These are phyloP conservation scores for Pedionomus torquatus DNA, from an alignment of 2,113 vertebrate species.

Conservation along the genomic window DNA sequence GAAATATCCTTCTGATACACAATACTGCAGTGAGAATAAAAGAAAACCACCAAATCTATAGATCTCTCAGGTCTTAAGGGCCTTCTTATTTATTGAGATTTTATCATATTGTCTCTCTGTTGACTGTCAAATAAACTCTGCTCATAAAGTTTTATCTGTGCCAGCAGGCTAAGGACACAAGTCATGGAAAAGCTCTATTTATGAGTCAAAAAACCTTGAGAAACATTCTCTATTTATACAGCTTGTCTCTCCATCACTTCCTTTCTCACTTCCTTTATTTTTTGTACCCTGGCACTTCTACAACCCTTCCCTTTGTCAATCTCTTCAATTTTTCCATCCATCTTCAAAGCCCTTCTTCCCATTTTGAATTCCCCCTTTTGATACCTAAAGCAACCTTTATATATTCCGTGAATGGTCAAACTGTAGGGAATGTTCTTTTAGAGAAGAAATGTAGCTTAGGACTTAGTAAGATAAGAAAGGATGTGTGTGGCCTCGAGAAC, in stretches of 20 bases:
- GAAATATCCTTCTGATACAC: not conserved
- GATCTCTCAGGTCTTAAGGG: not conserved
- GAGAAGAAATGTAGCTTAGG: too few relatives aligned
- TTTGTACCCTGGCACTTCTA: not conserved
- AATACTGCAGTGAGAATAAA: not conserved
- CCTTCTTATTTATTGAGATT: conserved; percentile 4
- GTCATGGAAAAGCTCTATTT: not conserved
- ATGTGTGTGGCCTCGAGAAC: too few relatives aligned
- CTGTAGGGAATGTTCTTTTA: too few relatives aligned
- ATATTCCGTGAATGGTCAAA: too few relatives aligned
- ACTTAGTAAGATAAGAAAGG: too few relatives aligned
- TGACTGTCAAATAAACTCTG: not conserved
- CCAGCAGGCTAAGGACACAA: not conserved
- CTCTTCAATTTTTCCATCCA: not conserved
- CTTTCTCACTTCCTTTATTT: not conserved
- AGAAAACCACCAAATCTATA: not conserved
- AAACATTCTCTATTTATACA: not conserved
- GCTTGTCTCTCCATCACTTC: not conserved
- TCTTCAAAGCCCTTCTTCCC: not conserved
- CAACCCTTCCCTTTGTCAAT: not conserved
- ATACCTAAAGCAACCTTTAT: too few relatives aligned
- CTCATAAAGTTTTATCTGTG: not conserved
- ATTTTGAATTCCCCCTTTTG: not conserved
- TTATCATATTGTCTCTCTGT: not conserved
- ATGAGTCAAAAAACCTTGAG: not conserved